phyloP scores from a whole-genome alignment of 2,797 vertebrate genomes.

The Poeciliopsis infans region DNA sequence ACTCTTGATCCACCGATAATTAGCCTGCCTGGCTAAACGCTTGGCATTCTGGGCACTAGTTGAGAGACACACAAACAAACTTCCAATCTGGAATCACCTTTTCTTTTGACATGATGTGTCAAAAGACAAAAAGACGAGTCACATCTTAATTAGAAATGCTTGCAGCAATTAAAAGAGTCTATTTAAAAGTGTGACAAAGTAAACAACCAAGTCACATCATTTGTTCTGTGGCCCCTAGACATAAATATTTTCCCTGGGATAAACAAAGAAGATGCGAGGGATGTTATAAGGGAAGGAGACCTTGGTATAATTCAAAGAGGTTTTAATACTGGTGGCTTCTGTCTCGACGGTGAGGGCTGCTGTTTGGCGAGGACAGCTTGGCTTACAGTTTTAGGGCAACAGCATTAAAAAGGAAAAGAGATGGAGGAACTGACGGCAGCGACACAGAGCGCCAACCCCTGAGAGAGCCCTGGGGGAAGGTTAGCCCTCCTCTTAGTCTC shows the following conservation, averaged over 20 bases:
- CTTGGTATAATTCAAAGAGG: slow-evolving; percentile 50
- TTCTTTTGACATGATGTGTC: slow-evolving; percentile 19
- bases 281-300: slow-evolving; percentile 27
- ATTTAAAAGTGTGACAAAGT: slow-evolving; percentile 42
- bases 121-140: slow-evolving; percentile 21
- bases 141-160: slow-evolving; percentile 50
- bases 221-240: slow-evolving; percentile 36
- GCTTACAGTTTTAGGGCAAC: slow-evolving; percentile 73
- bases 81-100: slow-evolving; percentile 43
- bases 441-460: slow-evolving; percentile 57
- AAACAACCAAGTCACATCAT: slow-evolving; percentile 54
- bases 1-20: slow-evolving; percentile 60
- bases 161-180: slow-evolving; percentile 18
- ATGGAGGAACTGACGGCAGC: slow-evolving; percentile 56
- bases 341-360: slow-evolving; percentile 49
- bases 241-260: slow-evolving; percentile 32
- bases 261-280: slow-evolving; percentile 57
- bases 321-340: slow-evolving; percentile 48
- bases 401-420: slow-evolving; percentile 59
- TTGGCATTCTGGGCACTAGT: slow-evolving; percentile 42
- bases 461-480: slow-evolving; percentile 80
- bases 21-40: slow-evolving; percentile 49
- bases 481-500: slow-evolving; percentile 61
- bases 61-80: slow-evolving; percentile 40
- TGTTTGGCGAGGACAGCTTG: slow-evolving; percentile 62